Conservation (phyloP, 2,888 invertebrate genomes). For the Catocala sponsa region DNA sequence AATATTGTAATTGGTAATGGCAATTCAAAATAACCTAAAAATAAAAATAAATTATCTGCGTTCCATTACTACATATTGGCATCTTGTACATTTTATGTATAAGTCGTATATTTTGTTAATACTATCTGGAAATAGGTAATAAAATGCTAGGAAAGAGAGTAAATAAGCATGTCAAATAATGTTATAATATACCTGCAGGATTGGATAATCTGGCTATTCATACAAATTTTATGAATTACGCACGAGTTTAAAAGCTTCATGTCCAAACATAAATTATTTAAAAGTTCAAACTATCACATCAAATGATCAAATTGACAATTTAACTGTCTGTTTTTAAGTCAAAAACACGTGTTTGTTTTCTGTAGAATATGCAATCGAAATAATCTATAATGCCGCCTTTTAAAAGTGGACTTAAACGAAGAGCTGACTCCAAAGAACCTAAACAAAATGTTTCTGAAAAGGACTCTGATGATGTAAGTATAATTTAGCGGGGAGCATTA, state of each 20-base stretch:
- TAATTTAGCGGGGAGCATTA: neutral
- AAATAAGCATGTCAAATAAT: too few species aligned
- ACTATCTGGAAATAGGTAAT: too few species aligned
- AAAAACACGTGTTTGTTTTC: slow-evolving; percentile 43
- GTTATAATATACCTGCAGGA: too few species aligned
- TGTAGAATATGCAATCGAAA: slow-evolving; percentile 4
- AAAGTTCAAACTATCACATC: neutral
- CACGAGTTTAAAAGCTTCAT: slow-evolving; percentile 7
- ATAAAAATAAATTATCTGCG: slow-evolving; percentile 15
- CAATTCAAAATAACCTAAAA: slow-evolving; percentile 12
- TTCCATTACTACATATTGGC: neutral
- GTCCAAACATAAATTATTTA: too few species aligned
- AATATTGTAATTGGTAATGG: neutral
- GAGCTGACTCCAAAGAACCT: slow-evolving; percentile 54
- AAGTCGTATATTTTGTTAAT: too few species aligned
- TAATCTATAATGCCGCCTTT: slow-evolving; percentile 77
- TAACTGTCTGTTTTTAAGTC: slow-evolving; percentile 10
- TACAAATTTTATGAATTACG: neutral
- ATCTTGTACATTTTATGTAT: too few species aligned
- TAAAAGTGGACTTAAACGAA: slow-evolving; percentile 75
- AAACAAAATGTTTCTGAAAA: slow-evolving; percentile 36
- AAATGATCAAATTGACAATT: neutral
- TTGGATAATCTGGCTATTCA: too few species aligned
- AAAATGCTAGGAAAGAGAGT: too few species aligned
- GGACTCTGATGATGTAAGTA: slow-evolving; percentile 58